Base-by-base conservation (phyloP, 2,797 vertebrate genomes). In the Pseudomugil tenellus region DNA sequence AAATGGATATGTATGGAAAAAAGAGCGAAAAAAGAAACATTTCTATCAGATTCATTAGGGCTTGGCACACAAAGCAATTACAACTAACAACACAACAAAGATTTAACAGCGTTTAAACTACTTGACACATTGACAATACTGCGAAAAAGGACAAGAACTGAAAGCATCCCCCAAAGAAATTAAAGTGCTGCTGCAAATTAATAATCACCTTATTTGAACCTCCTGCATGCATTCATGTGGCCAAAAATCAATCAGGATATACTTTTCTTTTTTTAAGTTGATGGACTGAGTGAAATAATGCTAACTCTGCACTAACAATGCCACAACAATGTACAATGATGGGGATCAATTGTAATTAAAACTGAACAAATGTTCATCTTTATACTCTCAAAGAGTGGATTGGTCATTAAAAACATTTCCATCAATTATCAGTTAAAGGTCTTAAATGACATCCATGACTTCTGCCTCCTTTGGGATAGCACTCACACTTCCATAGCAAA, bases 281-380 rank as follows among this genome's bases (percentile, higher is more conserved):
- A 93, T 77, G 79, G 76, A 87, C 77, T 66, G 62, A 84, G 78
- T 71, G 73, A 73, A 84, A 88, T 75, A 89, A 89, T 61, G 67
- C 72, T 66, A 88, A 91, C 84, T 84, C 80, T 71, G 74, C 87
- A 89, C 71, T 64, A 90, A 92, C 89, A 92, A 91, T 87, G 83
- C 76, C 66, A 71, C 70, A 77, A 72, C 74, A 86, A 58, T 90
- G 90, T 94, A 92, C 94, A 92, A 84, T 93, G 94, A 96, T 95
- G 93, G 89, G 93, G 96, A 96, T 96, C 96, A 95, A 96, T 95
- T 94, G 93, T 96, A 96, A 96, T 97, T 96, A 96, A 96, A 96
- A 95, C 86, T 85, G 94, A 94, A 96, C 95, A 96, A 95, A 92
- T 93, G 92, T 94, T 95, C 85, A 65, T 87, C 93, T 94, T 95